phyloP scores from a whole-genome alignment of 2,113 vertebrate genomes.

The Vimba vimba region DNA sequence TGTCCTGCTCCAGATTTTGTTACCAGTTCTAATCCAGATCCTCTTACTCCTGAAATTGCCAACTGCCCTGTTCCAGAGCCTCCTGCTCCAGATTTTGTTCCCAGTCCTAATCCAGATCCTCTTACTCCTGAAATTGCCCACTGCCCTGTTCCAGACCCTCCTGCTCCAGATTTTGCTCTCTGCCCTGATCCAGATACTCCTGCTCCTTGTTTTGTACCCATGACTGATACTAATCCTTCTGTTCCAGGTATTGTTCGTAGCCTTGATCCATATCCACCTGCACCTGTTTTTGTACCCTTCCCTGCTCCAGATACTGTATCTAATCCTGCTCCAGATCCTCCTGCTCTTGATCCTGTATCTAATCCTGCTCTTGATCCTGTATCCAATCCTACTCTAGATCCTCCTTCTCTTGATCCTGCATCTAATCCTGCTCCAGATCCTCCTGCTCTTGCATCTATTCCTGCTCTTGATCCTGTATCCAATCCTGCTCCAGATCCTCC shows the following conservation, averaged over 20 bases:
- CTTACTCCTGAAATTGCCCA: slow-evolving; percentile 6
- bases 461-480: background rate
- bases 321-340: background rate
- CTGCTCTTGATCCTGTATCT: background rate
- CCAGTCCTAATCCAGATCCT: background rate
- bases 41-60: background rate
- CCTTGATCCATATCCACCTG: background rate
- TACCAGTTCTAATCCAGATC: background rate
- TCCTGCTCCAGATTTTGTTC: background rate
- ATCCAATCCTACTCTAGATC: background rate
- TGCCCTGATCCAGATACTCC: background rate
- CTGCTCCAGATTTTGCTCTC: background rate
- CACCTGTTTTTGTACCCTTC: background rate
- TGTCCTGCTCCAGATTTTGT: background rate
- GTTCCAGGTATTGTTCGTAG: background rate
- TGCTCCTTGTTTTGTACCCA: background rate
- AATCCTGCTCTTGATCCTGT: background rate
- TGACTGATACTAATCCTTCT: background rate
- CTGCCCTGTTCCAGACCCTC: slow-evolving; percentile 49
- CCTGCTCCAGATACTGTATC: background rate
- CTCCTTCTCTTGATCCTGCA: background rate
- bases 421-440: background rate
- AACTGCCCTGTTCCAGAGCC: slow-evolving; percentile 54
- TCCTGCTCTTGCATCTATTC: background rate
- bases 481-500: background rate